Evolutionary conservation across 2,113 vertebrate genomes (phyloP).

Genomic region (Pristiophorus japonicus): DNA sequence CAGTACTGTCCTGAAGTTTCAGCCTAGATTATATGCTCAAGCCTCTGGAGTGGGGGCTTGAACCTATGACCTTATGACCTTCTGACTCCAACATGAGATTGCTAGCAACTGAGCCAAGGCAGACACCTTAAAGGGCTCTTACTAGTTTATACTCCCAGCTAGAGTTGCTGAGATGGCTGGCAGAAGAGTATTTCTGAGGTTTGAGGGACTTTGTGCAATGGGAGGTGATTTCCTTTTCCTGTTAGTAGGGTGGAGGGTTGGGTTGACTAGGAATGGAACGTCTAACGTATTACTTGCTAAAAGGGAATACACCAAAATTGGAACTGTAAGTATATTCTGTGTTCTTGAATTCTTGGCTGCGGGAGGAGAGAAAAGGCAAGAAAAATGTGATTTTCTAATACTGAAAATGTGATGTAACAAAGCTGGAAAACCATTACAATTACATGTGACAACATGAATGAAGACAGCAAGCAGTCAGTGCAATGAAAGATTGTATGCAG

Average conservation of each 20-base stretch:
- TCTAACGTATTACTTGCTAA: background rate
- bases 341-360: background rate
- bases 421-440: background rate
- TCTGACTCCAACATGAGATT: background rate
- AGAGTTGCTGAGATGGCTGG: background rate
- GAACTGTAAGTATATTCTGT: background rate
- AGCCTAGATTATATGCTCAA: background rate
- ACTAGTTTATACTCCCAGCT: background rate
- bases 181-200: background rate
- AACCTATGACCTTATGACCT: background rate
- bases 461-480: too few species aligned
- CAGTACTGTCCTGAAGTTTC: background rate
- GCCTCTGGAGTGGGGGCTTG: background rate
- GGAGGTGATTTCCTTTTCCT: background rate
- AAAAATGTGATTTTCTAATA: background rate
- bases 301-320: background rate
- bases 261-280: background rate
- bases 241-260: background rate
- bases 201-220: background rate
- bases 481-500: too few species aligned
- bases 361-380: background rate
- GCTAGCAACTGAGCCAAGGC: background rate
- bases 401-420: background rate
- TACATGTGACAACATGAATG: background rate
- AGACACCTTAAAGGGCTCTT: background rate